Percentiles rank a stretch among this genome's conserved stretches.
Evolutionary conservation across 2,113 vertebrate genomes (phyloP).

Genomic region (Gambusia holbrooki): DNA sequence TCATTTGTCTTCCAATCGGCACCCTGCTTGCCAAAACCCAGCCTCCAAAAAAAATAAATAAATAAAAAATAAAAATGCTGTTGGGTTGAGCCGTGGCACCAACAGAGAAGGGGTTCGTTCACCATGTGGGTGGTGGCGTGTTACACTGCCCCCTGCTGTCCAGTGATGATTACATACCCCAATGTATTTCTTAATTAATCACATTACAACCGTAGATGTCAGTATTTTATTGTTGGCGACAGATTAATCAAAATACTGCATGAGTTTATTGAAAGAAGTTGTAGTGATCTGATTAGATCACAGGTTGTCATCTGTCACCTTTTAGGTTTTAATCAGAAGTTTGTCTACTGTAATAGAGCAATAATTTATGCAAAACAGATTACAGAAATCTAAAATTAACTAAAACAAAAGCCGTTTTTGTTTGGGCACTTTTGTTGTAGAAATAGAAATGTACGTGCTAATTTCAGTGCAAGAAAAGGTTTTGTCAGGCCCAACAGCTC

Average conservation of each 20-base stretch:
- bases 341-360: constrained; percentile 37
- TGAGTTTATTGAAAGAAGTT: too few species aligned
- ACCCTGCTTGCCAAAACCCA: constrained; percentile 47
- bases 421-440: background rate
- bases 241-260: too few species aligned
- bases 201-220: too few species aligned
- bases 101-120: background rate
- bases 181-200: too few species aligned
- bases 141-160: constrained; percentile 50
- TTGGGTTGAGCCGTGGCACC: constrained; percentile 10
- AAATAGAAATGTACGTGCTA: background rate
- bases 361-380: constrained; percentile 18
- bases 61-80: constrained; percentile 13
- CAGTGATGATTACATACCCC: background rate
- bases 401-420: background rate
- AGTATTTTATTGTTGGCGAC: background rate
- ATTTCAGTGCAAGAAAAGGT: background rate
- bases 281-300: background rate
- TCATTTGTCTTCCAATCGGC: constrained; percentile 56
- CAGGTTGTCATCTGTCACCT: constrained; percentile 14
- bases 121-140: background rate
- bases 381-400: background rate
- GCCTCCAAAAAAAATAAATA: constrained; percentile 13
- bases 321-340: constrained; percentile 29
- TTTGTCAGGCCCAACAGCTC: constrained; percentile 10